phyloP scores from a whole-genome alignment of 2,113 vertebrate genomes.

The Melanocharis versteri region DNA sequence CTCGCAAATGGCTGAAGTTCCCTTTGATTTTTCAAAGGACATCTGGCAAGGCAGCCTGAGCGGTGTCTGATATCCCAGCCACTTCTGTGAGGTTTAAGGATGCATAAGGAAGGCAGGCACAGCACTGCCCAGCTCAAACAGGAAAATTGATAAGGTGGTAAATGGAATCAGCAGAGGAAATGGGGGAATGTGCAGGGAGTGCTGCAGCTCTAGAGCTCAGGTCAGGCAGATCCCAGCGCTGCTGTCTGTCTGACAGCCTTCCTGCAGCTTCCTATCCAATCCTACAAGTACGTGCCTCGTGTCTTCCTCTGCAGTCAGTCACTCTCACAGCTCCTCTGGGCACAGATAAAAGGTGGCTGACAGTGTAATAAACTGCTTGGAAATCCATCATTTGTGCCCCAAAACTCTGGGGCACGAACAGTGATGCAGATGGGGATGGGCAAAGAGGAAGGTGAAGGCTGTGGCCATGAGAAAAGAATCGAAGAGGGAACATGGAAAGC shows the following conservation, averaged over 20 bases:
- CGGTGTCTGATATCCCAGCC: too few species aligned
- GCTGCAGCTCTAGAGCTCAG: not conserved
- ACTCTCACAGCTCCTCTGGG: not conserved
- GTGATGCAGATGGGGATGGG: not conserved
- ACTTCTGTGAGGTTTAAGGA: not conserved
- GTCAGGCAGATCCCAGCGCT: not conserved
- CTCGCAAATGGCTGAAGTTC: not conserved
- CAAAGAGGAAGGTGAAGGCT: not conserved
- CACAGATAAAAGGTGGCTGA: not conserved
- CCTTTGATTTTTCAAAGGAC: not conserved
- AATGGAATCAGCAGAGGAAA: not conserved
- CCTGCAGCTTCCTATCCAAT: not conserved
- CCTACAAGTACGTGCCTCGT: accelerated
- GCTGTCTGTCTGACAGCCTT: not conserved
- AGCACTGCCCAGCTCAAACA: not conserved
- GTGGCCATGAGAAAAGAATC: not conserved
- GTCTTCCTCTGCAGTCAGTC: not conserved
- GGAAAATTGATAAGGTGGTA: not conserved
- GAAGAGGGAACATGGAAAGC: not conserved
- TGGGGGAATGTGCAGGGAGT: not conserved
- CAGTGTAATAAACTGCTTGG: not conserved
- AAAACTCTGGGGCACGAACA: not conserved
- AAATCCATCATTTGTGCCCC: not conserved
- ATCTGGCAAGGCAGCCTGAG: not conserved
- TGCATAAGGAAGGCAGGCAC: not conserved